Base-by-base conservation (phyloP, 2,113 vertebrate species). In the Phoenicopterus ruber region DNA sequence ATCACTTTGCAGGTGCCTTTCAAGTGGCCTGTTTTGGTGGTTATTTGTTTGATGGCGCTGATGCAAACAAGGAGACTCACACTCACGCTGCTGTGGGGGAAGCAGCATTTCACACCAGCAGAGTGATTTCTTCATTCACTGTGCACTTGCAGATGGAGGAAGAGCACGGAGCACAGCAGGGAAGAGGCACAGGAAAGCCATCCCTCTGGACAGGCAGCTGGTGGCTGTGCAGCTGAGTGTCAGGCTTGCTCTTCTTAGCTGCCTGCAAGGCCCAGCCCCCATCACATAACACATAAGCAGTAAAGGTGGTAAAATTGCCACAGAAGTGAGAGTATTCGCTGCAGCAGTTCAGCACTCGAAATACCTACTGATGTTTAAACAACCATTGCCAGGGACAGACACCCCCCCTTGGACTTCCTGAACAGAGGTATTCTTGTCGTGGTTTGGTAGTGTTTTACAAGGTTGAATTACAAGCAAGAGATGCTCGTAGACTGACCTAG, bases 121-220 rank as follows among this genome's bases (percentile, higher is more conserved):
- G 26, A 38, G 32, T 1, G 0, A 8, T 28, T 54, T 20, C 52
- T n/a, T 31, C 66, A 2, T 36, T 54, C 38, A 3, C 21, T 0
- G 42, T n/a, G 2, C 0, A 2, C 18, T 15, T 3, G 2, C 4
- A 6, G 22, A 42, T 2, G 2, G 36, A 65, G 26, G 38, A 50
- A n/a, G 22, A 66, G 46, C 17, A 9, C 1, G 0, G 15, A 32
- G 31, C 46, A 20, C 7, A 3, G 32, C 29, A 6, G 6, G 46
- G 15, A 59, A 9, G 24, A 46, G 34, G 69, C 5, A 15, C 2
- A 0, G 46, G 29, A 18, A 29, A 4, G 2, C 11, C 1, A 3
- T 26, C 55, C n/a, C 49, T 10, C 29, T 11, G 15, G 42, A 36
- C 17, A 13, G 42, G 47, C 1, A 1, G 24, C 42, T 20, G 40